Evolutionary conservation across 2,888 invertebrate genomes (phyloP), one percentile per base, ranked within the genome.

Genomic region (Pristionchus fissidentatus): DNA sequence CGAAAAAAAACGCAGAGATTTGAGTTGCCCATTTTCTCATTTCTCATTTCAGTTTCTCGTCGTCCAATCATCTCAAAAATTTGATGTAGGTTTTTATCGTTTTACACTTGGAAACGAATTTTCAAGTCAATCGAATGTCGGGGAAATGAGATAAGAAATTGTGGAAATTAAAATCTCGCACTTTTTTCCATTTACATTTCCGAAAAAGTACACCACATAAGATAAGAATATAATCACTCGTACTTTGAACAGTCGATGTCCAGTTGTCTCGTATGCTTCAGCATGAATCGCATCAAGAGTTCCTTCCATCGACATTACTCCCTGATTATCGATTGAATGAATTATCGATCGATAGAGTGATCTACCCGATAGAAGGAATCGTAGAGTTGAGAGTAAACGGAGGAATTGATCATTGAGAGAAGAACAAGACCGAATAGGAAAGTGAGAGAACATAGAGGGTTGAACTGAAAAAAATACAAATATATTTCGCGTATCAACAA

Each of bases 381-480:
- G 55, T 89, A 89, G 38, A 88, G 73, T 29, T 87, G 87, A 13
- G 88, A 87, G 77, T 89, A 89, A 35, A 89, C 87, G 15, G 87
- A 87, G 13, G 88, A 88, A 77, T 89, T 89, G 62, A 89, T 88
- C 60, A 89, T 89, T 22, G 87, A 86, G 73, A 89, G 86, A 46
- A 89, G 84, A 2, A 89, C 88, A 13, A 89, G 85, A 75, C 89
- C 89, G 52, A 89, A 84, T 29, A 89, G 83, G 70, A 89, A 89
- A 7, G 86, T 86, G 13, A 87, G 84, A 1, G 89, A 87, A 60
- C 88, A 77, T 73, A 88, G 85, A 0, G 89, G 89, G 46, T 88
- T 88, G 78, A 88, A 89, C 88, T 89, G 84, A 52, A 87, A 84
- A 32, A 13, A 49, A 8, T 19, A 35, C 26, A 60, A 15, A 15